phyloP scores from a whole-genome alignment of 2,888 invertebrate species.

The Drosophila aldrichi region DNA sequence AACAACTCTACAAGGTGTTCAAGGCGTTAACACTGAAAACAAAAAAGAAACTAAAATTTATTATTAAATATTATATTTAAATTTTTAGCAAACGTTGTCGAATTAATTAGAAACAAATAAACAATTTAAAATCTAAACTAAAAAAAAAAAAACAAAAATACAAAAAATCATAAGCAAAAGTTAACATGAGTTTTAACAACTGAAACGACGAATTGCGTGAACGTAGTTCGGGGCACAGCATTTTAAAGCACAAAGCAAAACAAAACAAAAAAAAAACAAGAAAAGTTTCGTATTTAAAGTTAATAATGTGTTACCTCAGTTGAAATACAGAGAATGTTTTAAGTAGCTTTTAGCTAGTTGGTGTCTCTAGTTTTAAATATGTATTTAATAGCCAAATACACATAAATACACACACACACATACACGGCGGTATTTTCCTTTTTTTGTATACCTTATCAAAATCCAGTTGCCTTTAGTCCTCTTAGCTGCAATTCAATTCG shows the following conservation, averaged over 20 bases:
- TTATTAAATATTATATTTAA: conserved; percentile 46
- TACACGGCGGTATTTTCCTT: conserved; percentile 1
- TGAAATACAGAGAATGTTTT: conserved; percentile 39
- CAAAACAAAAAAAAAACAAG: background rate
- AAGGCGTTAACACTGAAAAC: conserved; percentile 11
- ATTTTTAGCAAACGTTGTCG: conserved; percentile 70
- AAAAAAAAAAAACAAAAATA: background rate
- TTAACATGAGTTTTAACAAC: conserved; percentile 59
- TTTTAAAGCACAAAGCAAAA: conserved; percentile 51
- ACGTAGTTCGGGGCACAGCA: conserved; percentile 58
- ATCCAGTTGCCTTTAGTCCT: conserved; percentile 1
- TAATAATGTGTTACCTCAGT: conserved; percentile 34
- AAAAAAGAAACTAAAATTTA: conserved; percentile 12
- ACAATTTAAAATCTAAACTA: background rate
- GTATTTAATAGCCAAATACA: conserved; percentile 30
- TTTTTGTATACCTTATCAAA: background rate
- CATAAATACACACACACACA: conserved; percentile 14
- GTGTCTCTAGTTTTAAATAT: conserved; percentile 71
- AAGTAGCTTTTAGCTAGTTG: conserved; percentile 68
- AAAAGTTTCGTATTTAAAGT: conserved; percentile 23
- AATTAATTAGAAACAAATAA: conserved; percentile 40
- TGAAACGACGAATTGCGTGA: conserved; percentile 23
- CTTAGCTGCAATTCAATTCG: conserved; percentile 23
- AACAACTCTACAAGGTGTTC: conserved; percentile 18
- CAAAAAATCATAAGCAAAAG: conserved; percentile 40